These are phyloP conservation scores for Phenganax subtilis DNA, from an alignment of 92 coral and sea anemone genomes.

Conservation along the genomic window DNA sequence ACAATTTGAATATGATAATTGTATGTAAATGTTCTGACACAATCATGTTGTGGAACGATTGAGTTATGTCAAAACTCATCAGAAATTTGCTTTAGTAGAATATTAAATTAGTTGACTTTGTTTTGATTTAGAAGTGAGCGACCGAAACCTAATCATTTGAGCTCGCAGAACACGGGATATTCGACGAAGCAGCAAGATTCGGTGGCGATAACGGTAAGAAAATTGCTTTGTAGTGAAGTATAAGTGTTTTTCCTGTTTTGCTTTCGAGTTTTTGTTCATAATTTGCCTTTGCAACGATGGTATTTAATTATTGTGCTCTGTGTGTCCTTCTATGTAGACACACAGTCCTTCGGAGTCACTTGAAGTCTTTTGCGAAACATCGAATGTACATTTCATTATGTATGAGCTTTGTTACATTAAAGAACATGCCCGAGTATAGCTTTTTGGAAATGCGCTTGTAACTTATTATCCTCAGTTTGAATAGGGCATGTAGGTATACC, in stretches of 20 bases:
- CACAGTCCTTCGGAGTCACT: neutral
- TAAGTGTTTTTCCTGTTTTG: neutral
- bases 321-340: neutral
- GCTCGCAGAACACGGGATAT: slow-evolving; percentile 4
- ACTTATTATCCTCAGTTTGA: no score
- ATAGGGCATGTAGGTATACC: no score
- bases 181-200: neutral
- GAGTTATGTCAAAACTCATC: slow-evolving; percentile 18
- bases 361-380: neutral
- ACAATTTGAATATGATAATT: slow-evolving; percentile 26
- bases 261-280: neutral
- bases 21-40: slow-evolving; percentile 8
- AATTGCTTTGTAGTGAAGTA: neutral
- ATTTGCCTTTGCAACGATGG: neutral
- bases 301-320: slow-evolving; percentile 4
- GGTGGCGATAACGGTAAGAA: slow-evolving; percentile 6
- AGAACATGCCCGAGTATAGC: no score
- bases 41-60: slow-evolving; percentile 5
- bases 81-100: slow-evolving; percentile 7
- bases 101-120: slow-evolving; percentile 30
- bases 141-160: neutral
- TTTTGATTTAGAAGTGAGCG: slow-evolving; percentile 25
- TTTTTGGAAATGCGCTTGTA: no score
- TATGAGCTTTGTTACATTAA: no score
- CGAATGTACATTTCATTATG: neutral